Conservation (phyloP, 2,113 vertebrate species). For the Hemicordylus capensis region DNA sequence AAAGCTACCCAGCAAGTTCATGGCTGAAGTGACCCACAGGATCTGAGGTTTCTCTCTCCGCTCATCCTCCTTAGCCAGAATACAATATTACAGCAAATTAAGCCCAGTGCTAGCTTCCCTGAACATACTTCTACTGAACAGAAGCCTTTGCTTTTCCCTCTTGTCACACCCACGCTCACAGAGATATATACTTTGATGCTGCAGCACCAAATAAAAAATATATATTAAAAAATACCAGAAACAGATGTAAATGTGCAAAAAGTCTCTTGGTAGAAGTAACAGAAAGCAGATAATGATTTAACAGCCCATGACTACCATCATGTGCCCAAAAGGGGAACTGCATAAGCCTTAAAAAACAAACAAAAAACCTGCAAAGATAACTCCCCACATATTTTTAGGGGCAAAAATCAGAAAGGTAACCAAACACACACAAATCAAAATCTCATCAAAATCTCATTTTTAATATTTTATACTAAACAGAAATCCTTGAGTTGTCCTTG, state of each 20-base stretch:
- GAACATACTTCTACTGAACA: accelerated
- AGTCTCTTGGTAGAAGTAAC: background rate
- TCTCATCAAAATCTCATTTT: background rate
- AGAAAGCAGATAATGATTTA: background rate
- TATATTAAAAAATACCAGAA: background rate
- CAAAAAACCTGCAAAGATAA: no score
- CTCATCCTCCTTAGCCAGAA: background rate
- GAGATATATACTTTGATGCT: background rate
- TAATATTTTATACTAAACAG: background rate
- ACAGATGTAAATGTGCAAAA: background rate
- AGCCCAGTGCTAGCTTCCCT: background rate
- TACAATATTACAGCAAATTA: background rate
- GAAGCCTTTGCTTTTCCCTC: background rate
- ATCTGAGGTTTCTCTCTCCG: background rate
- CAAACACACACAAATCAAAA: background rate
- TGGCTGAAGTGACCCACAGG: background rate
- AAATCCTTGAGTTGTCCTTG: background rate
- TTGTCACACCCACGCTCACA: slow-evolving; percentile 13
- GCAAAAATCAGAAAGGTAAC: background rate
- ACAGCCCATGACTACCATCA: slow-evolving; percentile 60
- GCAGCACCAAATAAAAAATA: background rate
- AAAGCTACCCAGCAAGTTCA: background rate
- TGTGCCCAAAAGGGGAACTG: slow-evolving; percentile 54
- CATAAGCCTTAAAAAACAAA: no score
- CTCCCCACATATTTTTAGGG: background rate